A percentile compares a stretch with the other conserved stretches of the same genome.
These are phyloP conservation scores for Drosophila subsilvestris DNA, from an alignment of 2,888 invertebrate genomes.

Conservation along the genomic window DNA sequence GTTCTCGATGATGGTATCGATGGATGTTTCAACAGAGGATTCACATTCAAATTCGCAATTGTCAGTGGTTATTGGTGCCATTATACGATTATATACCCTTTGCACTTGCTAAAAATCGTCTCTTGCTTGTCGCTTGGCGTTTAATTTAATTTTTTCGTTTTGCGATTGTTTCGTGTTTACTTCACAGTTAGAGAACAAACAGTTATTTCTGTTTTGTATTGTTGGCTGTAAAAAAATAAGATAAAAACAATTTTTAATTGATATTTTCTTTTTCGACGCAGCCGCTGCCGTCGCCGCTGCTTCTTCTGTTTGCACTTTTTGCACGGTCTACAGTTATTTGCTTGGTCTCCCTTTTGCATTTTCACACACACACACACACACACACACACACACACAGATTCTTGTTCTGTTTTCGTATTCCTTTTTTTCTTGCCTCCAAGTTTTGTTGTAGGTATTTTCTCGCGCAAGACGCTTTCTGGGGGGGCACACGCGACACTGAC, in stretches of 20 bases:
- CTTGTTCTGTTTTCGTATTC: slow-evolving; percentile 6
- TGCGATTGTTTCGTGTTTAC: slow-evolving; percentile 31
- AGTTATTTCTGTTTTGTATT: slow-evolving; percentile 37
- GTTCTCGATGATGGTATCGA: slow-evolving; percentile 55
- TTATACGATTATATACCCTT: slow-evolving; percentile 81
- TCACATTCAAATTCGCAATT: slow-evolving; percentile 83
- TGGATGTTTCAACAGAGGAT: slow-evolving; percentile 78
- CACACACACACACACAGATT: slow-evolving; percentile 24
- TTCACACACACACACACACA: slow-evolving; percentile 30
- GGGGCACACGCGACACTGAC: slow-evolving; percentile 80
- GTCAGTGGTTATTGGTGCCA: slow-evolving; percentile 84
- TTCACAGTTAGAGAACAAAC: slow-evolving; percentile 47
- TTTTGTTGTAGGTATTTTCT: slow-evolving; percentile 39
- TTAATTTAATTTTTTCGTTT: slow-evolving; percentile 19
- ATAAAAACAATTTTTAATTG: slow-evolving; percentile 38
- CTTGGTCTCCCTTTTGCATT: slow-evolving; percentile 42
- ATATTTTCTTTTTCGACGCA: neutral
- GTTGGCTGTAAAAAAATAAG: slow-evolving; percentile 40
- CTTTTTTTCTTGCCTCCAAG: slow-evolving; percentile 51
- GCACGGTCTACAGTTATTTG: slow-evolving; percentile 27
- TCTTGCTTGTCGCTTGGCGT: slow-evolving; percentile 49
- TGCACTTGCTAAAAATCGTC: slow-evolving; percentile 72
- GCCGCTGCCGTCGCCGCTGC: neutral
- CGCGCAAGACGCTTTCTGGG: slow-evolving; percentile 26
- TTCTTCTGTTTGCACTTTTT: slow-evolving; percentile 34